These are phyloP conservation scores for Leucania comma DNA, from an alignment of 2,888 invertebrate genomes.

Conservation along the genomic window DNA sequence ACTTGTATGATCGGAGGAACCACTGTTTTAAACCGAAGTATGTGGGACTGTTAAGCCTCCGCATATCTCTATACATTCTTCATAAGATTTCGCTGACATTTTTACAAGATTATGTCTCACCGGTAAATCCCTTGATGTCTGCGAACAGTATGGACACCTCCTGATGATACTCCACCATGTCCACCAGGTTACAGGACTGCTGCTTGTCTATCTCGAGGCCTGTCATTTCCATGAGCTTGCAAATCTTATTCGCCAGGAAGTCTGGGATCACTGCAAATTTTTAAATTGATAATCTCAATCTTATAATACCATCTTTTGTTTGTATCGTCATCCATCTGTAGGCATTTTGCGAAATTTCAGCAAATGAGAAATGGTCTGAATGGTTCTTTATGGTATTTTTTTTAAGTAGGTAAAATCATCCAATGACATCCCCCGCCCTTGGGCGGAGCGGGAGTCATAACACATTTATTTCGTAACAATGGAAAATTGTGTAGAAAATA, in stretches of 20 bases:
- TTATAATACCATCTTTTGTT: not conserved
- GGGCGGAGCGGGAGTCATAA: no score
- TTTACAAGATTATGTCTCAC: slow-evolving; percentile 78
- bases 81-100: no score
- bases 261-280: slow-evolving; percentile 94
- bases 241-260: slow-evolving; percentile 98
- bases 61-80: no score
- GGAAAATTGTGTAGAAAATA: no score
- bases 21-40: no score
- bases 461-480: no score
- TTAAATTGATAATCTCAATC: not conserved
- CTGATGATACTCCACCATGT: slow-evolving; percentile 96
- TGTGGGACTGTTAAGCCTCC: no score
- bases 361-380: no score
- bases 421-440: no score
- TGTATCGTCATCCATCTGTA: not conserved
- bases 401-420: no score
- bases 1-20: no score
- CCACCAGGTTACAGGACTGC: slow-evolving; percentile 98
- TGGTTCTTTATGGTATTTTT: no score
- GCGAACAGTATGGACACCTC: slow-evolving; percentile 99
- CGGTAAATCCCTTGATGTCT: slow-evolving; percentile 98
- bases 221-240: slow-evolving; percentile 95
- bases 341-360: not conserved
- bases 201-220: slow-evolving; percentile 94